These are phyloP conservation scores for Gallinago solitaria DNA, from an alignment of 2,797 vertebrate genomes.

Conservation along the genomic window DNA sequence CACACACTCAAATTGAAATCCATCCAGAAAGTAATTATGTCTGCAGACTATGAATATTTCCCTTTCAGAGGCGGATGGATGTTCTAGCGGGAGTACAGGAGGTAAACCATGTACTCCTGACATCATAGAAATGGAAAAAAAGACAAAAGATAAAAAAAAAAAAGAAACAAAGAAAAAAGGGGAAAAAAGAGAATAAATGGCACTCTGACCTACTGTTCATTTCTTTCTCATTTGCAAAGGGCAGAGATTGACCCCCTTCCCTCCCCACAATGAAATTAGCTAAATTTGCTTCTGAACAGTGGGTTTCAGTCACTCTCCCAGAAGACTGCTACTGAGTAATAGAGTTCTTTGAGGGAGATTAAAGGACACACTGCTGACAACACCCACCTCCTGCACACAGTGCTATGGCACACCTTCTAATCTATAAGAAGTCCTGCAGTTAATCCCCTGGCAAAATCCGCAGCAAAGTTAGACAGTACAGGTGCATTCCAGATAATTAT, in stretches of 20 bases:
- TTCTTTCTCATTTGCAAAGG: not conserved
- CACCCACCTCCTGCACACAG: not conserved
- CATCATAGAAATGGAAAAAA: not conserved
- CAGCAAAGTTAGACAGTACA: not conserved
- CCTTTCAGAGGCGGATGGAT: not conserved
- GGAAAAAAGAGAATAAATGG: not conserved
- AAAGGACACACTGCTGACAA: not conserved
- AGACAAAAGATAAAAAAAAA: rapidly evolving
- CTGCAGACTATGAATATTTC: not conserved
- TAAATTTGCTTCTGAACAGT: not conserved
- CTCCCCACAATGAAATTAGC: not conserved
- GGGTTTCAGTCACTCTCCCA: not conserved
- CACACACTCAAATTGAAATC: not conserved
- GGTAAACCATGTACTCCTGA: not conserved
- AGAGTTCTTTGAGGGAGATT: not conserved
- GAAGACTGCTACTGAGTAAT: not conserved
- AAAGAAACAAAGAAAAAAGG: no score
- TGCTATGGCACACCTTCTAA: not conserved
- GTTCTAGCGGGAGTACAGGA: not conserved
- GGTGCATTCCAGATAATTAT: not conserved
- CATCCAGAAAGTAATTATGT: not conserved
- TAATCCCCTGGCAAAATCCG: not conserved
- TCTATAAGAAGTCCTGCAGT: not conserved
- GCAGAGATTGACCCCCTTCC: not conserved
- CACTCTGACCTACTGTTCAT: not conserved